Evolutionary conservation across 2,113 vertebrate species (phyloP).

Genomic region (Romanogobio albipinnatus): DNA sequence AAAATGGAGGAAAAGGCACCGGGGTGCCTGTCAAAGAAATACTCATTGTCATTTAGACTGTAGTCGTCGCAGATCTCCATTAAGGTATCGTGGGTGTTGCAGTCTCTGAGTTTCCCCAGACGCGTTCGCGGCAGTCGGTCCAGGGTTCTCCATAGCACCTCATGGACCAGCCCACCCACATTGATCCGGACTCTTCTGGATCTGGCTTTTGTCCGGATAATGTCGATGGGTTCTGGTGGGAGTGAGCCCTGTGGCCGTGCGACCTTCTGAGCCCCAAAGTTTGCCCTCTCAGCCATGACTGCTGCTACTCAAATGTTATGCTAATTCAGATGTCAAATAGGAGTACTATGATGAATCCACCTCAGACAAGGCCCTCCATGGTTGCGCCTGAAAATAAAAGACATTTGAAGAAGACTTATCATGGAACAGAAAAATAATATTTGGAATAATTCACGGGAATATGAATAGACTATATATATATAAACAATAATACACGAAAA

Average conservation of each 20-base stretch:
- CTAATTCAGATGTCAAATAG: slow-evolving; percentile 50
- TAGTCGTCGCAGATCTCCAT: slow-evolving; percentile 98
- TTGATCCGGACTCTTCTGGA: slow-evolving; percentile 92
- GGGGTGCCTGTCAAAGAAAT: slow-evolving; percentile 96
- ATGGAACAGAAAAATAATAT: background rate
- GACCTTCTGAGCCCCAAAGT: slow-evolving; percentile 76
- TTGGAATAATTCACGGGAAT: background rate
- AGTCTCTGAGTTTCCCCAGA: slow-evolving; percentile 91
- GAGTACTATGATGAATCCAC: slow-evolving; percentile 50
- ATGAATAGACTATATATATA: background rate
- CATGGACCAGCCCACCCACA: slow-evolving; percentile 94
- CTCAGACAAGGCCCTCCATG: slow-evolving; percentile 66
- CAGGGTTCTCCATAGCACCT: slow-evolving; percentile 96
- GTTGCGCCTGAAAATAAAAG: slow-evolving; percentile 56
- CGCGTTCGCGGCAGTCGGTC: slow-evolving; percentile 95
- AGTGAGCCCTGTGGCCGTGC: slow-evolving; percentile 79
- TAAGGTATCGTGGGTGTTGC: slow-evolving; percentile 93
- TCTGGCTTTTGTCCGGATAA: slow-evolving; percentile 90
- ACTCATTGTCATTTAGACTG: slow-evolving; percentile 89
- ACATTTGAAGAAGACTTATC: slow-evolving; percentile 23
- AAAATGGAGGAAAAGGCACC: slow-evolving; percentile 98
- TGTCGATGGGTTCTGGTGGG: slow-evolving; percentile 93
- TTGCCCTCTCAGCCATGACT: slow-evolving; percentile 86
- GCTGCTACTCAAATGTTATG: slow-evolving; percentile 52
- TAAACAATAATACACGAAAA: background rate